Conservation (phyloP, 2,113 vertebrate genomes). For the Notarius lentiginosus region DNA sequence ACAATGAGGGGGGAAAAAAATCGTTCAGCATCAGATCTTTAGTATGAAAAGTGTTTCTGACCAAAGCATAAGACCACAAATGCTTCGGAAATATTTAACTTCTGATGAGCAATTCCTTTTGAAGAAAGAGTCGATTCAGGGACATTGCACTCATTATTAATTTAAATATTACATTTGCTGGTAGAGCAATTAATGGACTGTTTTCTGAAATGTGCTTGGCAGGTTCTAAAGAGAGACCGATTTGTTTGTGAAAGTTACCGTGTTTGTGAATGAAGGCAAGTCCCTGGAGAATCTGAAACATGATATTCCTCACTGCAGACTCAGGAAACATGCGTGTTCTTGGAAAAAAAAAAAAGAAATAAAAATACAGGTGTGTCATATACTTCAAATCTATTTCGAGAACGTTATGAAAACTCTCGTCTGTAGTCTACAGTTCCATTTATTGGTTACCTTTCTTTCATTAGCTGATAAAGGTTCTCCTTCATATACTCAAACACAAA, state of each 20-base stretch:
- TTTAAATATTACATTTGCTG: not conserved
- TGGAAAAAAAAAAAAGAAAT: conserved; percentile 48
- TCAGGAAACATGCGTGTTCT: conserved; percentile 96
- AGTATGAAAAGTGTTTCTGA: not conserved
- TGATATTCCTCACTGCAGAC: conserved; percentile 97
- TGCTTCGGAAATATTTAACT: not conserved
- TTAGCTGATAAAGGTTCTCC: conserved; percentile 97
- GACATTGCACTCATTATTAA: not conserved
- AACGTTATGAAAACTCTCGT: not conserved
- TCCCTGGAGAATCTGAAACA: conserved; percentile 98
- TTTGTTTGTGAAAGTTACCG: conserved; percentile 67
- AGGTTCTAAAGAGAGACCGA: not conserved
- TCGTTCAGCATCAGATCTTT: not conserved
- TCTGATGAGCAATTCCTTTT: not conserved
- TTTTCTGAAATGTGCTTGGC: not conserved
- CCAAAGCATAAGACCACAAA: not conserved
- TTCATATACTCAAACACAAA: conserved; percentile 99
- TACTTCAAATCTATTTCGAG: no score
- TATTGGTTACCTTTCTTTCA: conserved; percentile 90
- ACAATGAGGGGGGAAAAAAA: not conserved
- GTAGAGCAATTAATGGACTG: not conserved
- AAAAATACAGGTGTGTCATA: not conserved
- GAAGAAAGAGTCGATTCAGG: not conserved
- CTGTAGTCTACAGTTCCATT: not conserved
- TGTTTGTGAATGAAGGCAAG: conserved; percentile 98